A percentile compares a stretch with the other conserved stretches of the same genome.
Evolutionary conservation across 2,888 invertebrate genomes (phyloP).

Genomic region (Laothoe populi): DNA sequence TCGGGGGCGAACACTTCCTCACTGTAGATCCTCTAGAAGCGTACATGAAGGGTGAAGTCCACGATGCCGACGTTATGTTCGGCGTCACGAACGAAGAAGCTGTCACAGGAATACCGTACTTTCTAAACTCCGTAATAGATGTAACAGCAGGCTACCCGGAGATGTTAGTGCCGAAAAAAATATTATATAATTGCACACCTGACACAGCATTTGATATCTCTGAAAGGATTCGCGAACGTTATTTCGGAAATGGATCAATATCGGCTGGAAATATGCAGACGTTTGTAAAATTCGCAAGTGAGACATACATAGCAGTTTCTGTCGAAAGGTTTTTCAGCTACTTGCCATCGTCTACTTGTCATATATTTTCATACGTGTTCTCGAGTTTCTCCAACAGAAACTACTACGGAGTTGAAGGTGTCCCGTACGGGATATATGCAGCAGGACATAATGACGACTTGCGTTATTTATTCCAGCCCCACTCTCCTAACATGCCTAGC

Average conservation of each 20-base stretch:
- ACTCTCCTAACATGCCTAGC: slow-evolving; percentile 13
- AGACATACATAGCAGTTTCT: slow-evolving; percentile 41
- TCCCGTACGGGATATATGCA: slow-evolving; percentile 46
- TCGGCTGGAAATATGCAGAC: slow-evolving; percentile 41
- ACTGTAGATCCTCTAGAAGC: slow-evolving; percentile 41
- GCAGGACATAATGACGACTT: slow-evolving; percentile 56
- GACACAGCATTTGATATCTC: slow-evolving; percentile 43
- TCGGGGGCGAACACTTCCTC: slow-evolving; percentile 48
- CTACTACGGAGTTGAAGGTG: slow-evolving; percentile 41
- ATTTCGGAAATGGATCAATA: slow-evolving; percentile 48
- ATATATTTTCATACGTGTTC: slow-evolving; percentile 51
- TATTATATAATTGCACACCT: slow-evolving; percentile 40
- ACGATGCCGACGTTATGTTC: slow-evolving; percentile 86
- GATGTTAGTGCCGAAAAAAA: slow-evolving; percentile 47
- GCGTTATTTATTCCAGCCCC: slow-evolving; percentile 52
- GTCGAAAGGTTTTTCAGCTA: slow-evolving; percentile 42
- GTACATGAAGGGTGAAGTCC: slow-evolving; percentile 68
- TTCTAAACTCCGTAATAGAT: slow-evolving; percentile 32
- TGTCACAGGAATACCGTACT: slow-evolving; percentile 36
- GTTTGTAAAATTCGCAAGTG: slow-evolving; percentile 43
- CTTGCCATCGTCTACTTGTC: slow-evolving; percentile 38
- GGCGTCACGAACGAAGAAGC: slow-evolving; percentile 89
- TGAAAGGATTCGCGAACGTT: slow-evolving; percentile 48
- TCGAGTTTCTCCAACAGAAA: slow-evolving; percentile 51
- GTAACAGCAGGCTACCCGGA: slow-evolving; percentile 46